A percentile compares a stretch with the other conserved stretches of the same genome.
These are phyloP conservation scores for Virgularia gustaviana DNA, from an alignment of 92 coral and sea anemone genomes.

Conservation along the genomic window DNA sequence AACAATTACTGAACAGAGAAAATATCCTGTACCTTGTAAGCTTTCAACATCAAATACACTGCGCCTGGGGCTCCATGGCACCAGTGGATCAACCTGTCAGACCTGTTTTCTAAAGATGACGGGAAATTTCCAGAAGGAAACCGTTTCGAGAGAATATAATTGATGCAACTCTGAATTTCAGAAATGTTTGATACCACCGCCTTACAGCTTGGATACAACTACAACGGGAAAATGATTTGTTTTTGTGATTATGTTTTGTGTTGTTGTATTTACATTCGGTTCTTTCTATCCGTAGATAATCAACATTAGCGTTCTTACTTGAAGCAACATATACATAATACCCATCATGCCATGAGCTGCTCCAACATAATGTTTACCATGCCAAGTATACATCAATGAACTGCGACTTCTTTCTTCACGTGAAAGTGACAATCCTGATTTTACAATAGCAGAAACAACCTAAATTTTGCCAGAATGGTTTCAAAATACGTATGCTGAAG, in stretches of 20 bases:
- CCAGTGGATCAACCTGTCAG: slow-evolving; percentile 87
- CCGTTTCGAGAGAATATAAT: slow-evolving; percentile 75
- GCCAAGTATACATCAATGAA: slow-evolving; percentile 84
- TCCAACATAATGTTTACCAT: slow-evolving; percentile 92
- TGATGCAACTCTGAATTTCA: slow-evolving; percentile 65
- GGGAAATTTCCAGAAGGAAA: slow-evolving; percentile 90
- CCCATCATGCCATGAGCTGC: slow-evolving; percentile 99
- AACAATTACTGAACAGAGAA: too few species aligned
- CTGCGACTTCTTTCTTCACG: slow-evolving; percentile 65
- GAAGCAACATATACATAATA: slow-evolving; percentile 74
- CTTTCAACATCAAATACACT: slow-evolving; percentile 76
- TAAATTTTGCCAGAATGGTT: slow-evolving; percentile 1
- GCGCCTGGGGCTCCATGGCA: slow-evolving; percentile 99
- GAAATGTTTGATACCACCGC: slow-evolving; percentile 5
- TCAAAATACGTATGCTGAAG: neutral
- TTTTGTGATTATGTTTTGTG: neutral
- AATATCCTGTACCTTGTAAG: slow-evolving; percentile 92
- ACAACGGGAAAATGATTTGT: neutral
- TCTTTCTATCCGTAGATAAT: neutral
- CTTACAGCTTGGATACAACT: slow-evolving; percentile 25
- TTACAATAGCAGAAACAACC: slow-evolving; percentile 74
- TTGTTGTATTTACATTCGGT: neutral
- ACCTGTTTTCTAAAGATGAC: slow-evolving; percentile 72
- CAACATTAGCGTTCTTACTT: slow-evolving; percentile 63
- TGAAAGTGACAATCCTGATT: slow-evolving; percentile 72